Base-by-base conservation (phyloP, 2,797 vertebrate species). In the Monodelphis domestica region DNA sequence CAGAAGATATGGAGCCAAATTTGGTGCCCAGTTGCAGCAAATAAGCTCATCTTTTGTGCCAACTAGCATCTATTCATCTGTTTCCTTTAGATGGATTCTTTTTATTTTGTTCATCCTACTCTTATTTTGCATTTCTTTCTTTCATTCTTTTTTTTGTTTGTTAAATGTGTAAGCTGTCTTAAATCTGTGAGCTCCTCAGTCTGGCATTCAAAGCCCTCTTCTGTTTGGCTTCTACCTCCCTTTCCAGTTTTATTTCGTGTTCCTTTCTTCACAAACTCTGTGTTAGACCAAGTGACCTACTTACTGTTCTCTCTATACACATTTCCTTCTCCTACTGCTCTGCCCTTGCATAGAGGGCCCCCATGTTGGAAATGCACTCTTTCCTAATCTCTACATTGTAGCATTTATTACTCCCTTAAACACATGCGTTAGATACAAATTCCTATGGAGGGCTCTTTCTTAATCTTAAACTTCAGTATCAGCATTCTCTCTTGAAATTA, bases 1-100 rank as follows among this genome's bases (percentile, higher is more conserved):
- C 70, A 95, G 93, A 94, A 92, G 96, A 96, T 90, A 30, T 95
- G 95, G 91, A 96, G 93, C 53, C 26, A 90, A 92, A 90, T 12
- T 92, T 24, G 91, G 33, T 55, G 63, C 29, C 92, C 93, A 94
- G 92, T 90, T 97, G 87, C 90, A 89, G 90, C 94, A 45, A 78
- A 45, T 45, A 78, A 78, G 38, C 90, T 87, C 59, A 87, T 88
- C 63, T 33, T 10, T 45, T 21, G 2, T 30, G 28, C 53, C 52
- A 53, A 12, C 78, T 50, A 51, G 52, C 52, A 38, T 88, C 91
- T 92, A 91, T 91, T 94, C 90, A 87, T 92, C 95, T 91, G 84
- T 92, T 95, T 91, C 92, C 57, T 93, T 92, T 57, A 92, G 29
- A 63, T 12, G 52, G 56, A 21, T 53, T 53, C 33, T 51, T 90